Evolutionary conservation across 2,113 vertebrate genomes (phyloP).

Genomic region (Drymodes brunneopygia): DNA sequence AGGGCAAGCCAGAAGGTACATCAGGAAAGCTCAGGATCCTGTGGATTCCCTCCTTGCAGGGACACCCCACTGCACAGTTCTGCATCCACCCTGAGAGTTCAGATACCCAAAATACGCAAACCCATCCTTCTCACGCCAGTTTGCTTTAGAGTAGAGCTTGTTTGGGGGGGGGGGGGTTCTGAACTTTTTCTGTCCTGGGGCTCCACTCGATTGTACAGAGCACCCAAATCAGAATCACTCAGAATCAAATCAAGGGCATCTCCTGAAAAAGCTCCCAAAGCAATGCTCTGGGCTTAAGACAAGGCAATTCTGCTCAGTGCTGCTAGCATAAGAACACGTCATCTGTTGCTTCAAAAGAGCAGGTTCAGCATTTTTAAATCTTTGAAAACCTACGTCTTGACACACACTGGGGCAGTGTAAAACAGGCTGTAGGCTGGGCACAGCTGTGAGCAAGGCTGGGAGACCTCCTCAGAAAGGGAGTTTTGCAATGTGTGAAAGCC

Average conservation of each 20-base stretch:
- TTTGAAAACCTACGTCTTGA: neutral
- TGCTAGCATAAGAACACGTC: accelerated
- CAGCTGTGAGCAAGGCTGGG: neutral
- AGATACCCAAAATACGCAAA: neutral
- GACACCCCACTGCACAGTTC: neutral
- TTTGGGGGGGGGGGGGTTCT: neutral
- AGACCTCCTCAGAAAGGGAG: neutral
- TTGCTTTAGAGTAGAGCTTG: neutral
- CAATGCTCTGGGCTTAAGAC: neutral
- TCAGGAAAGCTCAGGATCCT: neutral
- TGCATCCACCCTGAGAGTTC: neutral
- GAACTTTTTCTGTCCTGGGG: neutral
- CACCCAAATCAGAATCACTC: neutral
- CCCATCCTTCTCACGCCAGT: accelerated
- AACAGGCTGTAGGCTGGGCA: neutral
- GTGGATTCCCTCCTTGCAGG: accelerated
- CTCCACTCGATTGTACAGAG: neutral
- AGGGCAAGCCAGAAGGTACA: neutral
- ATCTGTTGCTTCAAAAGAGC: neutral
- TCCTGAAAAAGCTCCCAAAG: neutral
- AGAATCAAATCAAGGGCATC: neutral
- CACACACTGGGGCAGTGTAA: accelerated
- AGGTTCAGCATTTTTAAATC: neutral
- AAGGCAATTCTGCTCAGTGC: neutral
- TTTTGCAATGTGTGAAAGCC: neutral